These are phyloP conservation scores for Sphaerodactylus townsendi DNA, from an alignment of 2,113 vertebrate genomes.

Conservation along the genomic window DNA sequence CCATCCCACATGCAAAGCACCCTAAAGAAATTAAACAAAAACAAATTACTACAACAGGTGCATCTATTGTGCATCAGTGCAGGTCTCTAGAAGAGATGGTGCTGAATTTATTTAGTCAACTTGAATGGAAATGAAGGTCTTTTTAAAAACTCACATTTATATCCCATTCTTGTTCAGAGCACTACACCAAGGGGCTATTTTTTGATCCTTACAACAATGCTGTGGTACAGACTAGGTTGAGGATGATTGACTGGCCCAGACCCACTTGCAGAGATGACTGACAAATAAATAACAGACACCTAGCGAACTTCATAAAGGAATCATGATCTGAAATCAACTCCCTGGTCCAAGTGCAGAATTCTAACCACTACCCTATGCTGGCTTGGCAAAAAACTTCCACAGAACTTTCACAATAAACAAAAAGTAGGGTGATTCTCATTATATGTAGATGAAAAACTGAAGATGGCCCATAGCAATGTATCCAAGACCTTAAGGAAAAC, in stretches of 20 bases:
- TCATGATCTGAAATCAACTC: background rate
- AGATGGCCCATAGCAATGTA: too few relatives aligned
- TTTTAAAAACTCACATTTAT: background rate
- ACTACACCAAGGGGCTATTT: too few relatives aligned
- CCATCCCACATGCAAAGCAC: slow-evolving; percentile 99
- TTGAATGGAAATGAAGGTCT: background rate
- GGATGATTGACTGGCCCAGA: background rate
- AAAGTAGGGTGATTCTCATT: too few relatives aligned
- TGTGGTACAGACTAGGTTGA: background rate
- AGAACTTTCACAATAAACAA: too few relatives aligned
- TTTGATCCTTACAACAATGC: background rate
- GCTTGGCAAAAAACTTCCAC: too few relatives aligned
- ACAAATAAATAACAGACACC: background rate
- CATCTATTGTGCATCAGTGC: background rate
- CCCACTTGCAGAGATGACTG: too few relatives aligned
- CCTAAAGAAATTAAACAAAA: slow-evolving; percentile 75
- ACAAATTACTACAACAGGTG: background rate
- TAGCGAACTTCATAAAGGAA: background rate
- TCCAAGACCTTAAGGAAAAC: too few relatives aligned
- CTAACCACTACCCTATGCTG: too few relatives aligned
- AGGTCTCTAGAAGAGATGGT: background rate
- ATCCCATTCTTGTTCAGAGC: background rate
- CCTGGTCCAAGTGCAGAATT: too few relatives aligned
- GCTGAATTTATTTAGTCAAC: background rate
- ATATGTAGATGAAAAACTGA: too few relatives aligned